Percentiles rank a stretch among this genome's conserved stretches.
Conservation (phyloP, 2,888 invertebrate species). For the Helicoverpa assulta region DNA sequence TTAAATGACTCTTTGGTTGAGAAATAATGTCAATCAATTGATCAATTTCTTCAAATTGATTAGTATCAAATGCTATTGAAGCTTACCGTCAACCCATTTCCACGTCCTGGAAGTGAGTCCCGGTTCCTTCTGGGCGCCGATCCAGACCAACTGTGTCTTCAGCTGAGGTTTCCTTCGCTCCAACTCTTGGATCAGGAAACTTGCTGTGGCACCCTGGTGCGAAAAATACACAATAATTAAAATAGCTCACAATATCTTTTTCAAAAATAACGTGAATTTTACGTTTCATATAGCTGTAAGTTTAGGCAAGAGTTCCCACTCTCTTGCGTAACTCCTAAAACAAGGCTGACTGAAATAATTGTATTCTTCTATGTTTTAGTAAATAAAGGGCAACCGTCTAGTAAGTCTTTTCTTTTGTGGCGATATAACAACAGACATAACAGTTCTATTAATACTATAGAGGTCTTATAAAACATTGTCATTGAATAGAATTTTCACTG, state of each 20-base stretch:
- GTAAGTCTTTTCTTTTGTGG: background rate
- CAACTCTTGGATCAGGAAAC: constrained; percentile 94
- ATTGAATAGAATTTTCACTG: constrained; percentile 27
- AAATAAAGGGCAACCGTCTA: background rate
- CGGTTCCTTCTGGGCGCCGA: constrained; percentile 97
- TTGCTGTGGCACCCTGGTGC: constrained; percentile 91
- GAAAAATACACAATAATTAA: too few relatives aligned
- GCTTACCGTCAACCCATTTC: constrained; percentile 96
- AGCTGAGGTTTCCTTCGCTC: constrained; percentile 94
- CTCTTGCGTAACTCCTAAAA: background rate
- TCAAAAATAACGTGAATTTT: too few relatives aligned
- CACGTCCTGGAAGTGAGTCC: constrained; percentile 95
- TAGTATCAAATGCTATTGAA: background rate
- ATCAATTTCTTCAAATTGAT: too few relatives aligned
- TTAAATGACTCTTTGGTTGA: too few relatives aligned
- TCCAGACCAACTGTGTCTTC: constrained; percentile 97
- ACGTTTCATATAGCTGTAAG: too few relatives aligned
- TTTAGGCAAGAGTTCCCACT: too few relatives aligned
- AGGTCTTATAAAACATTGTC: too few relatives aligned
- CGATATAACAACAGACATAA: background rate
- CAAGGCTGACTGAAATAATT: background rate
- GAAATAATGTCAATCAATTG: too few relatives aligned
- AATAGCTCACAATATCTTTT: too few relatives aligned
- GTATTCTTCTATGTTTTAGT: background rate
- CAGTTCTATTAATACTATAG: too few relatives aligned